Base-by-base conservation (phyloP, 1,140 invertebrate species). In the Euura saliciscinereae region DNA sequence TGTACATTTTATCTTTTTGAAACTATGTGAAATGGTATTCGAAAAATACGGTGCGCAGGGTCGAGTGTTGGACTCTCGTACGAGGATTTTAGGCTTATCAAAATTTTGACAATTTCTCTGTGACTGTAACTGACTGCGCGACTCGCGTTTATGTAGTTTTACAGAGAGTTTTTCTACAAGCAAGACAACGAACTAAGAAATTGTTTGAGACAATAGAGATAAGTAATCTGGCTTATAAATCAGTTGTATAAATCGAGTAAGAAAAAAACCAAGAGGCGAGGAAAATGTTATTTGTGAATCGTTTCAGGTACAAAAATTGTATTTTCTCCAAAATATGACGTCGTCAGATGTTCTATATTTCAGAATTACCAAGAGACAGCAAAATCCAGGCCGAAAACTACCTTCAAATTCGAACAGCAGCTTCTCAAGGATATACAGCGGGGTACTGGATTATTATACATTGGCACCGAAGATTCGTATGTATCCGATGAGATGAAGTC, bases 401-500 rank as follows among this genome's bases (percentile, higher is more conserved):
- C 51, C 3, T 11, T 59, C 51, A 59, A 1, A 59, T 3, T 59
- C 51, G 6, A 59, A n/a, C 3, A n/a, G 51, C 3, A 11, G 13
- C 13, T 8, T 59, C 51, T 59, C 13, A 59, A 59, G 51, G 51
- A 59, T 59, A 59, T 59, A 11, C 6, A 59, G 13, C 5, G 51
- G 8, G 13, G 28, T 11, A 59, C 51, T 5, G 51, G 51, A 6
- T 59, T 59, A n/a, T 59, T 83, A 11, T 83, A 82, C 75, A 78
- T 83, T 28, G 71, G 79, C 3, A 72, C 76, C 2, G 72, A 73
- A 74, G 73, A 77, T 66, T 78, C 75, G 43, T 8, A 73, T 45
- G 44, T 74, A 28, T 75, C 81, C 42, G 72, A 78, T 11, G 79
- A 75, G 45, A 80, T 83, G 70, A 11, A 51, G 43, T 42, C 65